Base-by-base conservation (phyloP, 2,888 invertebrate genomes). In the Omphaloscelis lunosa region DNA sequence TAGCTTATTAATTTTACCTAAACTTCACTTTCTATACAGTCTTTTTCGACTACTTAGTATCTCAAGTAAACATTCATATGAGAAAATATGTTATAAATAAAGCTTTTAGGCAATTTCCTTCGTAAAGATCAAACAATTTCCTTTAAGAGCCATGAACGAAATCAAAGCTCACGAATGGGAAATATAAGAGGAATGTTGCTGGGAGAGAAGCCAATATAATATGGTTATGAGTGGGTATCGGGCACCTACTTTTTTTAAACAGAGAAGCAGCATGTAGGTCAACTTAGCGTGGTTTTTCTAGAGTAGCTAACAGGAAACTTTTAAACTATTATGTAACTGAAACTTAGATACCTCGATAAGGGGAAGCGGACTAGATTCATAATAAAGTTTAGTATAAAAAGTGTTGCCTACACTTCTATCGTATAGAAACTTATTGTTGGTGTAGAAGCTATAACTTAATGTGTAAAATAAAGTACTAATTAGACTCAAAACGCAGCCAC, bases 91-190 rank as follows among this genome's bases (percentile, higher is more conserved):
- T 88, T 89, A 89, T 86, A 87, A 91, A 91, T 87, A 90, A 89
- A 89, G 90, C 92, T 90, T 89, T 91, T 89, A 89, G 90, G 88
- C 91, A 92, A 93, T 93, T 93, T 93, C 91, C 90, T 89, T 80
- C 66, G 85, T 82, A 85, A 89, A 92, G 91, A 93, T 93, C 92
- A 93, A 92, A 93, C 91, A 92, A 91, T 93, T 93, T 93, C 90
- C 91, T 90, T 82, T 84, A 81, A 89, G 87, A 88, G 86, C 86
- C 79, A 77, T 80, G 87, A 85, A 88, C 86, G 85, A 86, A 93
- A 90, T 91, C 90, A 91, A 91, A 92, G 89, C 86, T 85, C 59
- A 78, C 86, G 86, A 89, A 88, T 87, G 84, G 79, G 86, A 88
- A 85, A 86, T 85, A 89, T 73, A 86, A 82, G 72, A 83, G 78